Evolutionary conservation across 2,797 vertebrate genomes (phyloP).

Genomic region (Mus caroli): DNA sequence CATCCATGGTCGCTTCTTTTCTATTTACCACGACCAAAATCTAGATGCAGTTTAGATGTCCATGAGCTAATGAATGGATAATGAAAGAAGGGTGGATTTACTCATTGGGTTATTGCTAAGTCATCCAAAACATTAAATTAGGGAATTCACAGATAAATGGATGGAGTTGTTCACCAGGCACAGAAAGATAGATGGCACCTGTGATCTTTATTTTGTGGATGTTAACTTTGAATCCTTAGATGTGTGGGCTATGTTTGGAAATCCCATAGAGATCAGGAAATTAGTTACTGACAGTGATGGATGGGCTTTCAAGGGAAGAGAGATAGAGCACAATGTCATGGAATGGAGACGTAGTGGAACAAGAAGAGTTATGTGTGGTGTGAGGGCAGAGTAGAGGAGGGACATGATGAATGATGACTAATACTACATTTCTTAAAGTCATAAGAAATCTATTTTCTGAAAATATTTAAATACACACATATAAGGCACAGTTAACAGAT

Average conservation of each 20-base stretch:
- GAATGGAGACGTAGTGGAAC: neutral
- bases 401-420: neutral
- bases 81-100: neutral
- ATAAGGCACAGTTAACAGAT: neutral
- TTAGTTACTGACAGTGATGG: neutral
- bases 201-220: neutral
- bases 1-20: neutral
- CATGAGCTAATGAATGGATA: neutral
- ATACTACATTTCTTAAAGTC: neutral
- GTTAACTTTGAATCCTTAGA: neutral
- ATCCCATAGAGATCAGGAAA: neutral
- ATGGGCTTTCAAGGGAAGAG: neutral
- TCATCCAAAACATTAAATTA: neutral
- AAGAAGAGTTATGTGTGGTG: neutral
- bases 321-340: neutral
- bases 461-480: neutral
- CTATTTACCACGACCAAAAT: neutral
- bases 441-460: neutral
- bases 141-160: neutral
- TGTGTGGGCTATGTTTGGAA: neutral
- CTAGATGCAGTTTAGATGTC: neutral
- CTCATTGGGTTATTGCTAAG: neutral
- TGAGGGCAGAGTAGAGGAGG: neutral
- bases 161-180: neutral
- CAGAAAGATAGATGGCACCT: neutral